Base-by-base conservation (phyloP, 2,113 vertebrate species). In the Calidris pugnax region DNA sequence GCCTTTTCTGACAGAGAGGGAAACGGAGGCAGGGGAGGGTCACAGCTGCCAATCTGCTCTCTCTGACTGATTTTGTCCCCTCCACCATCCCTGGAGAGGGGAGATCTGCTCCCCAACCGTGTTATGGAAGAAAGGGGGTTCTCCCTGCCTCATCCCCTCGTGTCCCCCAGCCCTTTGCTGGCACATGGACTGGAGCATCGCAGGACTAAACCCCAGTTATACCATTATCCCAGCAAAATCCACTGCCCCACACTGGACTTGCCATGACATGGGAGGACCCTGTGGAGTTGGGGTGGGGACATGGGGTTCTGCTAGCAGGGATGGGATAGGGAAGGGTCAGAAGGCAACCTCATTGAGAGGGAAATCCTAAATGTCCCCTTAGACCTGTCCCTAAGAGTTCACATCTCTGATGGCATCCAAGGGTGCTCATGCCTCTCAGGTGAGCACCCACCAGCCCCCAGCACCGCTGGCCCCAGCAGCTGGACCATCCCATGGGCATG, bases 391-490 rank as follows among this genome's bases (percentile, higher is more conserved):
- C 48, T 39, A 7, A 22, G 48, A 47, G 24, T 15, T 60, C 39
- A 27, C 37, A 10, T 6, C 56, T 50, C 45, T 7, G 0, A 12
- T 1, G 32, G 27, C 30, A 18, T 53, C 75, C 75, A 51, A 12
- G 39, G 74, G 39, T 72, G 69, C 60, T 67, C 0, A 0, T 55
- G 47, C 8, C 37, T 41, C 56, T 41, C 2, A 0, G 21, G 13
- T 50, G 68, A 30, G 48, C 24, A 69, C 74, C 72, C 43, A 30
- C 18, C 17, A 37, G 22, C 60, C 27, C 35, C 19, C 20, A 27
- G 41, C 45, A 35, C 50, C 51, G 20, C 75, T 15, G 20, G 23
- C 15, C 12, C 47, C 48, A 39, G 33, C 2, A 7, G 23, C 59
- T 28, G 55, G 77, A 1, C 47, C 47, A n/a, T 30, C 37, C 32